Base-by-base conservation (phyloP, 1,140 invertebrate species). In the Halyomorpha halys region DNA sequence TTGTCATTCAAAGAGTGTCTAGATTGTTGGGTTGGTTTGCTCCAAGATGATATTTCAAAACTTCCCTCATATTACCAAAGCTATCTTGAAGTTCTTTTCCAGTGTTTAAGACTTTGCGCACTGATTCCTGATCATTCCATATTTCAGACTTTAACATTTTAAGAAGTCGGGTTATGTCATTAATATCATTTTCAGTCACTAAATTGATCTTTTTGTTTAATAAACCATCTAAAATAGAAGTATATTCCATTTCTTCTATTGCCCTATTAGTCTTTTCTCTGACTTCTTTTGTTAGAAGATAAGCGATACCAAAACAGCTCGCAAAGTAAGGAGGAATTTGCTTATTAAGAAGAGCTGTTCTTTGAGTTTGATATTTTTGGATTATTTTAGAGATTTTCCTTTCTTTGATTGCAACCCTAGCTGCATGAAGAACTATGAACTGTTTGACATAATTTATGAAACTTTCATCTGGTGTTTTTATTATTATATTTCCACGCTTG, bases 21-120 rank as follows among this genome's bases (percentile, higher is more conserved):
- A 30, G 27, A 30, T 39, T 13, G 11, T 39, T 39, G 1, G 34
- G 6, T 49, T 4, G 6, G n/a, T 21, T 49, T 19, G 21, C 47
- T 49, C 47, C 47, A 19, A 49, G 5, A 21, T 49, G 47, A n/a
- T 49, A 49, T 18, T 49, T 49, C n/a, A 49, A 19, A 19, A 49
- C 47, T 18, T 49, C 47, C 47, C 47, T 19, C 47, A 49, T 49
- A 49, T 49, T 49, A 19, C 21, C n/a, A 49, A 49, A 49, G 47
- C 11, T 49, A 1, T 49, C 47, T 49, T 49, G n/a, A 18, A 49
- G 47, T n/a, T 49, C 47, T 49, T 21, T 49, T 21, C 47, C 47
- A 5, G 47, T 21, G 21, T 8, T 6, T 49, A 49, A 49, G 21
- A 49, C n/a, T 11, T 49, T 49, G 5, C 5, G n/a, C 21, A 49